Base-by-base conservation (phyloP, 2,113 vertebrate genomes). In the Suncus etruscus region DNA sequence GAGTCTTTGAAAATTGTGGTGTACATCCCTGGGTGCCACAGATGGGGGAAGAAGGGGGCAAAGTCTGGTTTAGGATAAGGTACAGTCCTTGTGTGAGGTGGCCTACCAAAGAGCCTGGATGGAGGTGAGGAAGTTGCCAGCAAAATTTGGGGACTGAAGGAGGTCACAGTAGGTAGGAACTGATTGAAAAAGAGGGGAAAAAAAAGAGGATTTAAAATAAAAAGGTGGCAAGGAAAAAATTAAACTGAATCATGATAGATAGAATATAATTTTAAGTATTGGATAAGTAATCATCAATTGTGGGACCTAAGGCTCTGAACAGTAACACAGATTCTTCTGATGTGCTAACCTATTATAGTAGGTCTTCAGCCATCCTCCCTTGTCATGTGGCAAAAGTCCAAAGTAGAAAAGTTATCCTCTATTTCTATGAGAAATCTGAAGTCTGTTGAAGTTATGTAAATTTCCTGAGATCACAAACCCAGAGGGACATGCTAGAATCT, bases 381-480 rank as follows among this genome's bases (percentile, higher is more conserved):
- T 27, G 7, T 45, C 32, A 11, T 3, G 11, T 6, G 24, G n/a
- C 58, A 48, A 39, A 69, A 31, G 29, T 58, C 1, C n/a, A 12
- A 77, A 27, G 66, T n/a, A 68, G 72, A 31, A 87, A 58, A 48
- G 51, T 39, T 22, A 87, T 45, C 45, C 15, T 86, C 25, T 70
- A 3, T 12, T 73, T 51, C 58, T 61, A 45, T 50, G 50, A 82
- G 61, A 45, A 83, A 74, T 66, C n/a, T 32, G 72, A 86, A 32
- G 63, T n/a, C 50, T 63, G 86, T 75, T 54, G 78, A 82, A 29
- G 39, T 25, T 72, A 76, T 61, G 9, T 39, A 39, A 39, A 39
- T 61, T 91, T 61, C 87, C 70, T 31, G 69, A 76, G 39, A 87
- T 58, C 73, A 91, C 58, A 70, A 92, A 82, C 61, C 58, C 76